Base-by-base conservation (phyloP, 2,888 invertebrate genomes). In the Cordilura impudica region DNA sequence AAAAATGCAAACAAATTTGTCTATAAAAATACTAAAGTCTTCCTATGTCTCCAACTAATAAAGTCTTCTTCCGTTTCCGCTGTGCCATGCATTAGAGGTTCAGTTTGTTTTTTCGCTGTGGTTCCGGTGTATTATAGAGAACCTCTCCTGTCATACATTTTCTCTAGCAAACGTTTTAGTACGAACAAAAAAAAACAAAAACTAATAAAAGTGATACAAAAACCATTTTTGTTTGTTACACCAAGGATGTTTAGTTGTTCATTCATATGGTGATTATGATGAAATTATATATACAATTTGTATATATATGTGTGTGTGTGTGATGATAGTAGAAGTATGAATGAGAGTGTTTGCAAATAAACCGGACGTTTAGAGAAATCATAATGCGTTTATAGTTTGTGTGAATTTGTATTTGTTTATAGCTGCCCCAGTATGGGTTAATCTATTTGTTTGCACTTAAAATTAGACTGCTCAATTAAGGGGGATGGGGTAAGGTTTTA, bases 61-160 rank as follows among this genome's bases (percentile, higher is more conserved):
- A 72, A 54, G 61, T 72, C 73, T 65, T 78, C 78, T 80, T 82
- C 81, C 82, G 82, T 78, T 82, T 81, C 82, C 81, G 82, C 82
- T 77, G 80, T 66, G 78, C 53, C 56, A 29, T 35, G 19, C 47
- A 65, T 70, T 54, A 63, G 53, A 21, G n/a, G 21, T 60, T 74
- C 47, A 56, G 35, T 63, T 49, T 19, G 10, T 35, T 23, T 53
- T 31, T 47, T 56, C 29, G n/a, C n/a, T 19, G n/a, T 67, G 18
- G 35, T 65, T 67, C 16, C 43, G 29, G 60, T 67, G 67, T 61
- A 21, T 19, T 63, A 49, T 49, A 67, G 49, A 58, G 58, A 65
- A 10, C 2, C 23, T 4, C 26, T 4, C 16, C 14, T 26, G 4
- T 1, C 1, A 5, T 43, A 67, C 43, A 66, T 51, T 18, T 19